A percentile compares a stretch with the other conserved stretches of the same genome.
These are phyloP conservation scores for Ctenochaetus hawaiiensis DNA, from an alignment of 2,797 vertebrate species.

Conservation along the genomic window DNA sequence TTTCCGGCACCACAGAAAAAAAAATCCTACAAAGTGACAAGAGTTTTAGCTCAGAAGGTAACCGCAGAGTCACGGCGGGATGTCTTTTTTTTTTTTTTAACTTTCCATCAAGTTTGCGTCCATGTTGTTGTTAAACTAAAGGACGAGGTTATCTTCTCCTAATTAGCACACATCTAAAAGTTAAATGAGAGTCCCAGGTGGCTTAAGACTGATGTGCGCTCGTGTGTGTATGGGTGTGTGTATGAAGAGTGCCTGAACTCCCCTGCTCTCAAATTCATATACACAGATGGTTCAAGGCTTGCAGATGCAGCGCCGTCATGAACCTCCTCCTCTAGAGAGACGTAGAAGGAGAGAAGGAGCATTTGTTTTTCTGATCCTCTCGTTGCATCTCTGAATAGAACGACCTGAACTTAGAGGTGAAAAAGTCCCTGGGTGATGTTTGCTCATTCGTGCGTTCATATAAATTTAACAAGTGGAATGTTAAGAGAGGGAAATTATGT, in stretches of 20 bases:
- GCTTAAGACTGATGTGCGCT: conserved; percentile 52
- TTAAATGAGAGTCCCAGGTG: conserved; percentile 85
- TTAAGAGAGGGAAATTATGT: not conserved
- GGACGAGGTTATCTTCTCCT: conserved; percentile 64
- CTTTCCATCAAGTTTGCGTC: conserved; percentile 61
- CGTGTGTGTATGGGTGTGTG: conserved; percentile 32
- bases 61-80: conserved; percentile 42
- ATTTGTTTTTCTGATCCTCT: conserved; percentile 35
- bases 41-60: conserved; percentile 45
- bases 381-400: conserved; percentile 47
- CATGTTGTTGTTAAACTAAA: conserved; percentile 62
- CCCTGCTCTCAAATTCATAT: conserved; percentile 57
- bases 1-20: not conserved
- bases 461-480: conserved; percentile 12
- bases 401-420: conserved; percentile 60
- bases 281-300: conserved; percentile 80
- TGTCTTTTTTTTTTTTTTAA: conserved; percentile 5
- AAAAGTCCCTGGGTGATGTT: conserved; percentile 50
- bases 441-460: conserved; percentile 28
- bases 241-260: conserved; percentile 61
- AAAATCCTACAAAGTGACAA: conserved; percentile 41
- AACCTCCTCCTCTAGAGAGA: conserved; percentile 51
- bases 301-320: conserved; percentile 69
- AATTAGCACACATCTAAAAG: conserved; percentile 83
- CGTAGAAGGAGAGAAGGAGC: conserved; percentile 21